phyloP scores from a whole-genome alignment of 2,888 invertebrate species.

The Serrognathus titanus region DNA sequence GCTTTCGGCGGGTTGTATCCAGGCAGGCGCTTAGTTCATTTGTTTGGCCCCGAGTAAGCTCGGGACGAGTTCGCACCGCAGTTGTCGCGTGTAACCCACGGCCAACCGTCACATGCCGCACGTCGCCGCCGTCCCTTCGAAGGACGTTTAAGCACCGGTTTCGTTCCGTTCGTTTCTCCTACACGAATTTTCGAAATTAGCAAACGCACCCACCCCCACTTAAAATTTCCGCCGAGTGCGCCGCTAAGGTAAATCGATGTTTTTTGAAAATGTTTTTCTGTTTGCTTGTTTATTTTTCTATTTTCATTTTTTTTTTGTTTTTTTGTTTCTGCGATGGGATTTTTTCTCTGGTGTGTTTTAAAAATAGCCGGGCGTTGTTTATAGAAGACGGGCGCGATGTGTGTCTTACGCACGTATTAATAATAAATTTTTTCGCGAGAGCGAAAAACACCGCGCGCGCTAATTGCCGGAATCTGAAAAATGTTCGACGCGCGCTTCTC shows the following conservation, averaged over 20 bases:
- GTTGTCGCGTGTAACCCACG: slow-evolving; percentile 7
- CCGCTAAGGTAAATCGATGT: background rate
- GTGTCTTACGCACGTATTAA: background rate
- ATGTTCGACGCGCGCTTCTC: no score
- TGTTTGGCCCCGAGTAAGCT: background rate
- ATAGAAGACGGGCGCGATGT: no score
- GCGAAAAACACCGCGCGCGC: no score
- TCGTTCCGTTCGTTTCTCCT: no score
- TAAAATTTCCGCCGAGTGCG: background rate
- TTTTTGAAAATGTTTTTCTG: background rate
- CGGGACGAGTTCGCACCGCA: slow-evolving; percentile 4
- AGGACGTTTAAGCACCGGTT: background rate
- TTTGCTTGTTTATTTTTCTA: no score
- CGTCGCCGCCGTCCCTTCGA: background rate
- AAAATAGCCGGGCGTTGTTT: no score
- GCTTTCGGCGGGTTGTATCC: slow-evolving; percentile 25
- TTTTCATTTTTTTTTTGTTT: no score
- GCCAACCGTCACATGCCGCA: slow-evolving; percentile 7
- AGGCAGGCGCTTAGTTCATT: slow-evolving; percentile 19
- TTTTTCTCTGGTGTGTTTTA: no score
- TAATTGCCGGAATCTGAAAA: no score
- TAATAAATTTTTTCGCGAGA: background rate
- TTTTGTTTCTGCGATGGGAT: no score
- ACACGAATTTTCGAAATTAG: no score
- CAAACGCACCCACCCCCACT: no score